Base-by-base conservation (phyloP, 2,797 vertebrate genomes). In the Cyprinodon diabolis region DNA sequence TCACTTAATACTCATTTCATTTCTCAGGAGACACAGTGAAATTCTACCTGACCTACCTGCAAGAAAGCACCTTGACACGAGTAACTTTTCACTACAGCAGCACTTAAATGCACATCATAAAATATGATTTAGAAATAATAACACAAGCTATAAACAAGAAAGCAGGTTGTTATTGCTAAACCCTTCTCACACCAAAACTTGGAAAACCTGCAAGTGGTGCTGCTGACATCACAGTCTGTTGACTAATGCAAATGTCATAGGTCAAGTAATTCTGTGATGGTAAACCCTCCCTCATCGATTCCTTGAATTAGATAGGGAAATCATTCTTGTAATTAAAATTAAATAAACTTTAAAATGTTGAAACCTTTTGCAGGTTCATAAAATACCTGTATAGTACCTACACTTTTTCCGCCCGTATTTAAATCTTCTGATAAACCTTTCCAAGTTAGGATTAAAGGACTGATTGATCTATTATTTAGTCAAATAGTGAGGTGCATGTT, bases 21-120 rank as follows among this genome's bases (percentile, higher is more conserved):
- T 66, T 77, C 83, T 69, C 8, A 57, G 69, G 83, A 84, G 77
- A 79, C 77, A 69, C 78, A 80, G 89, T 86, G 81, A 84, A 70
- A 75, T 90, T 84, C 69, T 11, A 83, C 84, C 80, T 86, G 84
- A 86, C 75, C 81, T 86, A 65, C 87, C 84, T 84, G 84, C 69
- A 69, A 76, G 71, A 67, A 79, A 84, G 72, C 74, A 76, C 62
- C 69, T 56, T 40, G 77, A 80, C 68, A 75, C 71, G 75, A 81
- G 77, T 72, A 68, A 56, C 80, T 83, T 83, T 74, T 71, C 86
- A 83, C 75, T 47, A 60, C 35, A 62, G 63, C 58, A 69, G 74
- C 71, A 74, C n/a, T 73, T 37, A 79, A 87, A 86, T 45, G 9
- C 52, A 19, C 6, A 2, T 14, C 15, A 51, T 43, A 43, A 2